Evolutionary conservation across 2,888 invertebrate species (phyloP), one percentile per base, ranked within the genome.

Genomic region (Drosophila fungiperda): DNA sequence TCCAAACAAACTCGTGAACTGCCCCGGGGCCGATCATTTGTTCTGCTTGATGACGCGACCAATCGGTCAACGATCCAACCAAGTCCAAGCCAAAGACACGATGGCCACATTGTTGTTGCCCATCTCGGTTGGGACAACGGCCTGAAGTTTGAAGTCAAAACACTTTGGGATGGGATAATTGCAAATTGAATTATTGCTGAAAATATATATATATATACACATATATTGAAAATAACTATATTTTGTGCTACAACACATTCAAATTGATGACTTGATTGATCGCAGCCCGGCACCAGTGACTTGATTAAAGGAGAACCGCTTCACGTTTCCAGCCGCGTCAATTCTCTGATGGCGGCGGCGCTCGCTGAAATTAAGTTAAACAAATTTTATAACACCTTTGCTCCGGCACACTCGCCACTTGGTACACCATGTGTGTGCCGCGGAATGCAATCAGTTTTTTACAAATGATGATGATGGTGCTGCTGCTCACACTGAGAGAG

Each of bases 341-440:
- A 58, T 73, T 64, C 20, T 29, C 50, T 52, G 66, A 20, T 62
- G 68, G 69, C 88, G 68, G 69, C 88, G 90, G 89, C 90, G 89
- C 87, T 83, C 79, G 68, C 69, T 82, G 76, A 91, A 91, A 92
- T 92, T 91, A 91, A 88, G 82, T 86, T 91, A 87, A 91, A 92
- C 91, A 92, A 92, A 92, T 92, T 92, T 92, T 90, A 88, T 90
- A 92, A 92, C 92, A 92, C 92, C 89, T 92, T 80, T 85, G 82
- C 71, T 73, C 76, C 78, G 73, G 76, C 80, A 76, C 79, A 80
- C 76, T 71, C 80, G 68, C 66, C 73, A 78, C 70, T 74, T 71
- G 76, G 50, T 49, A 73, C 66, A 60, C 70, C 67, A 68, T 77
- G 77, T 64, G 62, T 77, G 77, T 64, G 62, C 48, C 62, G 52